Base-by-base conservation (phyloP, 2,888 invertebrate genomes). In the Lordiphosa fenestrarum region DNA sequence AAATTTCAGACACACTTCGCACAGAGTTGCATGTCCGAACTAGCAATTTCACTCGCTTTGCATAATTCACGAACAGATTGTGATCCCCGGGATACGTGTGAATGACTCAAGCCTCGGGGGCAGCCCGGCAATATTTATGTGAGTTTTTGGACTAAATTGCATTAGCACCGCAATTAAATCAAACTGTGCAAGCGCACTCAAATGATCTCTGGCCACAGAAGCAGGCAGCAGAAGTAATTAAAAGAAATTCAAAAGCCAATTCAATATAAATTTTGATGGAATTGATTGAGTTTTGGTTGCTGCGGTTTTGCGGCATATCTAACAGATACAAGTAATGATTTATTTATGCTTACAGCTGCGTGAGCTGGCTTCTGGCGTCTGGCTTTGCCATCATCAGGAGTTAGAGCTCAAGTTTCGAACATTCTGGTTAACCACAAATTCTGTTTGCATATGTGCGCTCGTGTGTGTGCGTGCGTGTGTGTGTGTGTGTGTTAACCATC, bases 1-100 rank as follows among this genome's bases (percentile, higher is more conserved):
- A 77, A 81, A 65, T 77, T 73, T 68, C 65, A 66, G 47, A 10
- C 9, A 30, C 30, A 30, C 47, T 33, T 44, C 44, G 33, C 41
- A 50, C 35, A 48, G 60, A 66, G 66, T 80, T 72, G 76, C 83
- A 83, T 70, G 83, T 62, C 70, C 69, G 54, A 55, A 66, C 75
- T 72, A 75, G 67, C 76, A 65, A 64, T 77, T 73, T 64, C 48
- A 39, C 23, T 49, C 73, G 54, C 25, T 70, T 68, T 76, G 73
- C 73, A 83, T 77, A 66, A 77, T 77, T 83, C 64, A 77, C 37
- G 4, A 51, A 41, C 41, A 35, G 35, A 21, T 37, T 30, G 30
- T 44, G 9, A 12, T 10, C 23, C 25, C 23, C 21, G 21, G 49
- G 13, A 21, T 44, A 50, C 37, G 46, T 56, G 64, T 46, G 42